A percentile compares a stretch with the other conserved stretches of the same genome.
Evolutionary conservation across 2,888 invertebrate genomes (phyloP).

Genomic region (Sepiola atlantica): DNA sequence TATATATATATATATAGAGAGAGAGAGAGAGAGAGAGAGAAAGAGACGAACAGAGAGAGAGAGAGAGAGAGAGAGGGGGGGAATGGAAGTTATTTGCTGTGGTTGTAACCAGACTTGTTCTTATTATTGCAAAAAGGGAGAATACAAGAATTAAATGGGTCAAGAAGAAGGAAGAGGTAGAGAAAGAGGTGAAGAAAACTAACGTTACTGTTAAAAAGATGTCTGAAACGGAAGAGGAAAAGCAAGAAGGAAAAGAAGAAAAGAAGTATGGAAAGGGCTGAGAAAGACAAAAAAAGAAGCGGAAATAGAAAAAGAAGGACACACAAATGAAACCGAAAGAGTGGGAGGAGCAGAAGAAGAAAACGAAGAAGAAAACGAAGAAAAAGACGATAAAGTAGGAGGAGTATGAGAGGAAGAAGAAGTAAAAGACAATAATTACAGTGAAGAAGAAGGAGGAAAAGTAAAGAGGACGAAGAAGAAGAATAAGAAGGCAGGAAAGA

Average conservation of each 20-base stretch:
- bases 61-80: too few relatives aligned
- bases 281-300: not conserved
- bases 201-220: too few relatives aligned
- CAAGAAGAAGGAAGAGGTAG: not conserved
- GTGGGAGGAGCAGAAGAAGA: not conserved
- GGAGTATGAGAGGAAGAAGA: not conserved
- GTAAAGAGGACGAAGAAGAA: not conserved
- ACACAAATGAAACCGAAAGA: not conserved
- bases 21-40: too few relatives aligned
- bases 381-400: not conserved
- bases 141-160: too few relatives aligned
- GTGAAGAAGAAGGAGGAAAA: not conserved
- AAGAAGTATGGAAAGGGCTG: not conserved
- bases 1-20: too few relatives aligned
- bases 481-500: not conserved
- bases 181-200: not conserved
- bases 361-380: not conserved
- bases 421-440: too few relatives aligned
- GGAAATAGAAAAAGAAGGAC: not conserved
- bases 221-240: not conserved
- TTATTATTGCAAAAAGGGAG: too few relatives aligned
- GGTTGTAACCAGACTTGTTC: too few relatives aligned
- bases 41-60: too few relatives aligned
- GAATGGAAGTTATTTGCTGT: too few relatives aligned
- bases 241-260: not conserved